Percentiles rank a stretch among this genome's conserved stretches.
These are phyloP conservation scores for Platichthys stellatus DNA, from an alignment of 2,113 vertebrate species.

Conservation along the genomic window DNA sequence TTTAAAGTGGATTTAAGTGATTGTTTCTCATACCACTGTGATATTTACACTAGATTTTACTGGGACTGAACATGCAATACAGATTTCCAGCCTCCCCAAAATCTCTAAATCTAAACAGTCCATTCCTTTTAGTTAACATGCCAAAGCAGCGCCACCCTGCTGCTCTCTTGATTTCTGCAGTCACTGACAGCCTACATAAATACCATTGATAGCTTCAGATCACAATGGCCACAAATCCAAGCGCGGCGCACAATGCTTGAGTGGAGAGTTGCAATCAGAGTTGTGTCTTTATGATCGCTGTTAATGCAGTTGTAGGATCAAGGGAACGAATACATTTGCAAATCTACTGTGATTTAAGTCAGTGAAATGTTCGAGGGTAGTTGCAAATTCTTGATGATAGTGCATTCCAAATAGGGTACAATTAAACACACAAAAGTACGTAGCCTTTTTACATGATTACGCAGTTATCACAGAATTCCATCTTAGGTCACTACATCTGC, in stretches of 20 bases:
- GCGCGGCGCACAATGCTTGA: slow-evolving; percentile 22
- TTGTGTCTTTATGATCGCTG: slow-evolving; percentile 10
- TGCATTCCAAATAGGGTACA: background rate
- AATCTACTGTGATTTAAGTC: too few relatives aligned
- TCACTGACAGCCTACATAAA: slow-evolving; percentile 64
- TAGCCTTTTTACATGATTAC: too few relatives aligned
- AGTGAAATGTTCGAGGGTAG: background rate
- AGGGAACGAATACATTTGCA: slow-evolving; percentile 18
- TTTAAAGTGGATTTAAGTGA: slow-evolving; percentile 34
- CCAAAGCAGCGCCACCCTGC: slow-evolving; percentile 44
- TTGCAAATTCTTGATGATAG: background rate
- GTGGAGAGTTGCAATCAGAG: slow-evolving; percentile 35
- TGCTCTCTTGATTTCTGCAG: slow-evolving; percentile 51
- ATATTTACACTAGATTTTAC: slow-evolving; percentile 50
- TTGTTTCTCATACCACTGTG: slow-evolving; percentile 42
- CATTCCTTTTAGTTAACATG: slow-evolving; percentile 50
- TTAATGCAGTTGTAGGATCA: slow-evolving; percentile 8
- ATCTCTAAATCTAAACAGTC: slow-evolving; percentile 61
- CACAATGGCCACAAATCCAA: slow-evolving; percentile 42
- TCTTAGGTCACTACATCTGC: background rate
- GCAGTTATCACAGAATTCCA: background rate
- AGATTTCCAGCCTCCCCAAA: slow-evolving; percentile 36
- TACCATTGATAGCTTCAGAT: slow-evolving; percentile 61
- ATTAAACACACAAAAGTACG: background rate
- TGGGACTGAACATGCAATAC: slow-evolving; percentile 33